phyloP scores from a whole-genome alignment of 2,888 invertebrate species.

The Tipula helvola region DNA sequence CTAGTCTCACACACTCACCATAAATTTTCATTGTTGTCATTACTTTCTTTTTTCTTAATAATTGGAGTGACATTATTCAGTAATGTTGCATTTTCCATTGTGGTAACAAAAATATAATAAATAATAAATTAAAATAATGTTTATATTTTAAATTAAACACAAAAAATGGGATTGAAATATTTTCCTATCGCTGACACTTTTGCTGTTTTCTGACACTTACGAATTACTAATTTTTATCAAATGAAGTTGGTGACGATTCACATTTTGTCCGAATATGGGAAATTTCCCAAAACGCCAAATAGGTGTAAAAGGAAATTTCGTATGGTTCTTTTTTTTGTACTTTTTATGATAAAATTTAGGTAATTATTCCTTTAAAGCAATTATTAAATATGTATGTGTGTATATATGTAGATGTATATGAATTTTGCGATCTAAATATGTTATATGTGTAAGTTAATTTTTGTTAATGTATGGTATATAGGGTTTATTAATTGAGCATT shows the following conservation, averaged over 20 bases:
- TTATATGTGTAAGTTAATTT: background rate
- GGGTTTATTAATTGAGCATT: background rate
- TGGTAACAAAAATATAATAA: background rate
- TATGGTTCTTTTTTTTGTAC: background rate
- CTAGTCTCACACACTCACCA: slow-evolving; percentile 37
- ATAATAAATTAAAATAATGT: background rate
- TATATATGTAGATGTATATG: no score
- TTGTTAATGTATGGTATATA: background rate
- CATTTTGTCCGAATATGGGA: background rate
- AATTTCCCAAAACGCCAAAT: background rate
- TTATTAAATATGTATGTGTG: no score
- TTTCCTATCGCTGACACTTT: background rate
- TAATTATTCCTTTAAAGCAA: no score
- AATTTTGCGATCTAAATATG: no score
- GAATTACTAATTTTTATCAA: background rate
- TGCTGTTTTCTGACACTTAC: background rate
- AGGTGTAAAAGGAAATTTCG: background rate
- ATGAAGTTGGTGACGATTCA: background rate
- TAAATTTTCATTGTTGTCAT: slow-evolving; percentile 50
- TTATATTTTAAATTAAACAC: background rate
- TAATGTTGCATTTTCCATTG: slow-evolving; percentile 12
- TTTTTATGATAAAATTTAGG: background rate
- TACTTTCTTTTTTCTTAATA: slow-evolving; percentile 46
- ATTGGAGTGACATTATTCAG: slow-evolving; percentile 17
- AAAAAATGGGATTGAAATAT: background rate